Base-by-base conservation (phyloP, 64 coral and sea anemone genomes). In the Catalaphyllia jardinei region DNA sequence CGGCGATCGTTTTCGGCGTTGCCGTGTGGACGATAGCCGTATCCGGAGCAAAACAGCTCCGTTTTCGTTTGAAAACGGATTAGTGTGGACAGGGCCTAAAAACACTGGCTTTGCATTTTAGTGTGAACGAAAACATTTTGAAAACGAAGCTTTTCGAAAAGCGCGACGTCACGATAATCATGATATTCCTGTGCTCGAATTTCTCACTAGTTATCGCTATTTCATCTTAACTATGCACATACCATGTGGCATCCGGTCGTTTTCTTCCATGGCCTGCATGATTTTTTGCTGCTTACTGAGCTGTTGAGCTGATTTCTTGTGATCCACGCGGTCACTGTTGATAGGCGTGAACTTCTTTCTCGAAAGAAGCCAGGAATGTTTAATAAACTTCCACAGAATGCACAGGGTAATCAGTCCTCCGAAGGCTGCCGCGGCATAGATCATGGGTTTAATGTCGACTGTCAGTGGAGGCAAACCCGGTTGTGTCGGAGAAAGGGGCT, bases 261-360 rank as follows among this genome's bases (percentile, higher is more conserved):
- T 86, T 27, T 82, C 74, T 25, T 80, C 76, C 88, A 84, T 91
- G 2, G 72, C 90, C 27, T 92, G 82, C 63, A 28, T 60, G 9
- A 92, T 49, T 39, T 52, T 46, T 73, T 71, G 62, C 25, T 69
- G 65, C 65, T 69, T 69, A 13, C 6, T 57, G 14, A 69, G 62
- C 24, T 67, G 81, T 38, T 50, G 62, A 28, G 42, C 42, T 46
- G 22, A 61, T 51, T 78, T 92, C 25, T 52, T 67, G 2, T 62
- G 38, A 74, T 92, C 76, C 38, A 92, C 46, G 3, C 90, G 90
- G 72, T 96, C 61, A 49, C 95, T 96, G 49, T 96, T 96, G 22
- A 96, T 96, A 38, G 89, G 73, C 14, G 95, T 96, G 46, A 93
- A 96, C 19, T 93, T 96, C 59, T 93, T 96, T 76, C 77, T 96